Evolutionary conservation across 2,888 invertebrate genomes (phyloP), one percentile per base, ranked within the genome.

Genomic region (Leuctra nigra): DNA sequence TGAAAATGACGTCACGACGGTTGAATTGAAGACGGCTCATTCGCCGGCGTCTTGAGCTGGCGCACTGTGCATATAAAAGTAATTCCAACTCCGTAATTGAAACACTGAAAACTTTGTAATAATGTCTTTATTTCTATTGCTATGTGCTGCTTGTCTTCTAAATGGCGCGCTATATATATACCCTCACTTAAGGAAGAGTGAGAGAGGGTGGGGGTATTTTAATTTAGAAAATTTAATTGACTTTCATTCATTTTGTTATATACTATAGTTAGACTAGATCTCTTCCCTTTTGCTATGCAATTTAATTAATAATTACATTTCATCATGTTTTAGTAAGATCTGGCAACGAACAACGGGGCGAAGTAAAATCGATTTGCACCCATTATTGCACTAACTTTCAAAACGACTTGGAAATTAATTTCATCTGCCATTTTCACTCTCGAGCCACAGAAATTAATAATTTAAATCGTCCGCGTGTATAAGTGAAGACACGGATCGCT

Each of bases 21-120:
- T n/a, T n/a, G n/a, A n/a, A n/a, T n/a, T n/a, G n/a, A n/a, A n/a
- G n/a, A n/a, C n/a, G n/a, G n/a, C n/a, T n/a, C n/a, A n/a, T n/a
- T n/a, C n/a, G n/a, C n/a, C n/a, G n/a, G n/a, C n/a, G n/a, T n/a
- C n/a, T n/a, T n/a, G n/a, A n/a, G n/a, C n/a, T n/a, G 18, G 50
- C 33, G 33, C 48, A 53, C 58, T 57, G 57, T 56, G 58, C 61
- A 59, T 59, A 59, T 69, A 70, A 73, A 73, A 73, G 72, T 72
- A 73, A 73, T 73, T 71, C 68, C 69, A 72, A 73, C 70, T 72
- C 50, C 72, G 72, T 73, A 73, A 73, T 73, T 72, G 72, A 73
- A 72, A 73, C 60, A 50, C 33, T 55, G 47, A 55, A 55, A 58
- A 60, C 55, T 54, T 54, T 56, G 56, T 59, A 46, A 59, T 56